Base-by-base conservation (phyloP, 1,140 invertebrate genomes). In the Stenopsyche tienmushanensis region DNA sequence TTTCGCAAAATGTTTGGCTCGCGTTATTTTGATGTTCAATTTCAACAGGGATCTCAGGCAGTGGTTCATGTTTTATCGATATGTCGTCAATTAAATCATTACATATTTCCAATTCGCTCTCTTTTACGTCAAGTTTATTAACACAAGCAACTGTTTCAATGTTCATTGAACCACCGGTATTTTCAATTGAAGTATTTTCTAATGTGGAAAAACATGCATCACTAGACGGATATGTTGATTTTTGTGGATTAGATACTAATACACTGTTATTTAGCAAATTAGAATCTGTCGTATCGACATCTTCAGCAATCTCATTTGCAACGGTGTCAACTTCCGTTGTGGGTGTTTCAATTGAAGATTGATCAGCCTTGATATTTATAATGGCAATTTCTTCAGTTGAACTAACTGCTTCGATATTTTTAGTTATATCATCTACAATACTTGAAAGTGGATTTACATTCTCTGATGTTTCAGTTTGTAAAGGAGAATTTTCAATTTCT, bases 41-140 rank as follows among this genome's bases (percentile, higher is more conserved):
- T 42, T 18, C 8, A 24, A 18, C 8, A 25, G 24, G 7, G 18
- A 34, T 15, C 13, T 57, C 26, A 25, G 23, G 50, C 7, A 54
- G 29, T 10, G 50, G 26, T 18, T 42, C 29, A 3, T 42, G 15
- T 23, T 53, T 53, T n/a, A 57, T 17, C 39, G 39, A 18, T 7
- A 57, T 41, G 17, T 20, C 13, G 29, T 57, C 3, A 18, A 17
- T 2, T n/a, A n/a, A n/a, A n/a, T n/a, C n/a, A n/a, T n/a, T n/a
- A n/a, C n/a, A n/a, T n/a, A n/a, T n/a, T n/a, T n/a, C n/a, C 20
- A 15, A 7, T 7, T 34, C 15, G 20, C 39, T 29, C 10, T 53
- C 47, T 52, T 62, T 62, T 62, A 62, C 52, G n/a, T 52, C 21
- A 8, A 62, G 26, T 62, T 41, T 34, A 18, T 21, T 21, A 1